These are phyloP conservation scores for Girardia tigrina DNA, from an alignment of 2,888 invertebrate species.

Conservation along the genomic window DNA sequence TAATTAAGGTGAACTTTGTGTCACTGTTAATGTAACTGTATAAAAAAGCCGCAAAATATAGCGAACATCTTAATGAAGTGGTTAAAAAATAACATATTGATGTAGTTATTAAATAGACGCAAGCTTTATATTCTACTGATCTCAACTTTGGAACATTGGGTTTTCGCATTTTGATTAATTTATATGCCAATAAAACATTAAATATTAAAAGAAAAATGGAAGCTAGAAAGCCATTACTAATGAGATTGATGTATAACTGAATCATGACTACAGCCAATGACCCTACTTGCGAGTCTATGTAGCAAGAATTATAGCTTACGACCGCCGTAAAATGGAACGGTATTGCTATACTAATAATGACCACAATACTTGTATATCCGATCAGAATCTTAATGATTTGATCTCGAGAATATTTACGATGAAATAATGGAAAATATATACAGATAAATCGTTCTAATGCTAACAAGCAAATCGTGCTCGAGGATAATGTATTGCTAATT, in stretches of 20 bases:
- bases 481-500: not conserved
- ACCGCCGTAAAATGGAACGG: constrained; percentile 19
- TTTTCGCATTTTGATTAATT: not conserved
- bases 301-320: constrained; percentile 13
- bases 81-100: not conserved
- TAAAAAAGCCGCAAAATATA: not conserved
- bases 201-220: not conserved
- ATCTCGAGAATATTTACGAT: not conserved
- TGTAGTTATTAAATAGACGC: not conserved
- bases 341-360: not conserved
- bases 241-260: not conserved
- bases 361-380: not conserved
- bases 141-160: not conserved
- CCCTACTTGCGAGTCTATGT: not conserved
- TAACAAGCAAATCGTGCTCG: not conserved
- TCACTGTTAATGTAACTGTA: not conserved
- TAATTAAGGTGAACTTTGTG: not conserved
- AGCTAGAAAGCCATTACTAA: not conserved
- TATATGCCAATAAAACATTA: not conserved
- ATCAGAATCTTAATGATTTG: not conserved
- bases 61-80: not conserved
- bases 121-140: constrained; percentile 17
- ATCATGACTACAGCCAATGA: not conserved
- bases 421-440: not conserved
- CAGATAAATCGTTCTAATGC: not conserved